Evolutionary conservation across 2,113 vertebrate genomes (phyloP), one percentile per base, ranked within the genome.

Genomic region (Corythoichthys intestinalis): DNA sequence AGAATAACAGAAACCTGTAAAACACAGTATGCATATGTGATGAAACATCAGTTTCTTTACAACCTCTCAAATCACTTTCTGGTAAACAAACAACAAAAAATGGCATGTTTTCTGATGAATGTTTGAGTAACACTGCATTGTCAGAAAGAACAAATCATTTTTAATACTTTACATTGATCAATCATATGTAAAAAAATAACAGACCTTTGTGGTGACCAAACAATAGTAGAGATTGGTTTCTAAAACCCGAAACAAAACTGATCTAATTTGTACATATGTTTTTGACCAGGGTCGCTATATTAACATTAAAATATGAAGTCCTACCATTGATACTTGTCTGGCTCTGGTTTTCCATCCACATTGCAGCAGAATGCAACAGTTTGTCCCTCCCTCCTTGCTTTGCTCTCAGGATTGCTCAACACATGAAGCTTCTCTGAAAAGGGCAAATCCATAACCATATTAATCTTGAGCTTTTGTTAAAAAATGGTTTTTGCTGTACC

Each of bases 311-410:
- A 46, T 53, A 61, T 47, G 3, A 17, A 48, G 46, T 62, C 91
- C 79, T 85, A 99, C 97, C 97, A 99, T 75, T 96, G 90, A 71
- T 96, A 99, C 9, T 90, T 90, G 34, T 94, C 89, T 0, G 95
- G 94, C 20, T 84, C 80, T 1, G 96, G 95, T 41, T 81, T 91
- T 54, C 97, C 96, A 0, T 66, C 66, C 53, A 96, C 94, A 2
- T 95, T 92, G 3, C 97, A 99, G 87, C 97, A 99, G 80, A 99
- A 87, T 0, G 94, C 88, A 67, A 92, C 93, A 0, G 92, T 94
- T 82, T 99, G 94, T 14, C 96, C 96, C 49, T 88, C 90, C 63
- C 89, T 89, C 63, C 96, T 93, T 6, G 88, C 93, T 73, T 98
- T 98, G 65, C 83, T 92, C 71, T 93, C 89, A 0, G 95, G 97